A percentile compares a stretch with the other conserved stretches of the same genome.
These are phyloP conservation scores for Scaptomyza graminum DNA, from an alignment of 1,140 invertebrate species.

Conservation along the genomic window DNA sequence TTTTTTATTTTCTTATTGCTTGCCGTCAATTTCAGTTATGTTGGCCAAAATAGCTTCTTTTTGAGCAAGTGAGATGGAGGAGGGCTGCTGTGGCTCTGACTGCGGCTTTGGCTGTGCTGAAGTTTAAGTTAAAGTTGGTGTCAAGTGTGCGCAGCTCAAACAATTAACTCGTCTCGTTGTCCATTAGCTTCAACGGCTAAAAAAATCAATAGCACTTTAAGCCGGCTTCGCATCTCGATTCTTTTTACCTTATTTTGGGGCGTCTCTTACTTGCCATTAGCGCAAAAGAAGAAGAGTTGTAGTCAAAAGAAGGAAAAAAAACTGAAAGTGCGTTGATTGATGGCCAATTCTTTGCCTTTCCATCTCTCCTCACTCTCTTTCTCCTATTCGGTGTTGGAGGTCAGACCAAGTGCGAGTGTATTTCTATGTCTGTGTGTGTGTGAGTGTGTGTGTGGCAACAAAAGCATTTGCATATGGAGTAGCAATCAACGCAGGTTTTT, in stretches of 20 bases:
- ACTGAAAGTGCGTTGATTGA: conserved; percentile 83
- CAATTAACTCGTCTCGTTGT: conserved; percentile 76
- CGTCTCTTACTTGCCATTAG: conserved; percentile 35
- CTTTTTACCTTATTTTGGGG: conserved; percentile 12
- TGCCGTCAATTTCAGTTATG: conserved; percentile 62
- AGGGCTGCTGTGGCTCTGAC: not conserved
- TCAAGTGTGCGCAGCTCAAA: conserved; percentile 63
- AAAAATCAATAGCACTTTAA: conserved; percentile 55
- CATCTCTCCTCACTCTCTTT: conserved; percentile 10
- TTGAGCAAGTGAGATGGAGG: too few species aligned
- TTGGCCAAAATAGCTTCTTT: conserved; percentile 55
- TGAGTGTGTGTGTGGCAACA: conserved; percentile 35
- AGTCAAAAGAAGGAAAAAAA: conserved; percentile 41
- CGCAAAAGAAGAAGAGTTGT: conserved; percentile 12
- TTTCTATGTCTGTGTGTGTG: conserved; percentile 11
- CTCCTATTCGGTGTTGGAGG: conserved; percentile 55
- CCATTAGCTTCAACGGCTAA: conserved; percentile 53
- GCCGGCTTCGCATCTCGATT: conserved; percentile 15
- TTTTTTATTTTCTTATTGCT: conserved; percentile 26
- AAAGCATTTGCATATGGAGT: conserved; percentile 72
- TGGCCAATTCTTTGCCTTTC: conserved; percentile 56
- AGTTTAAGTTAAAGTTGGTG: conserved; percentile 20
- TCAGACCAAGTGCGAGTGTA: conserved; percentile 52
- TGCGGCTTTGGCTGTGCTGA: not conserved
- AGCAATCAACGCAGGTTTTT: conserved; percentile 70